Evolutionary conservation across 2,797 vertebrate species (phyloP).

Genomic region (Pseudochirops cupreus): DNA sequence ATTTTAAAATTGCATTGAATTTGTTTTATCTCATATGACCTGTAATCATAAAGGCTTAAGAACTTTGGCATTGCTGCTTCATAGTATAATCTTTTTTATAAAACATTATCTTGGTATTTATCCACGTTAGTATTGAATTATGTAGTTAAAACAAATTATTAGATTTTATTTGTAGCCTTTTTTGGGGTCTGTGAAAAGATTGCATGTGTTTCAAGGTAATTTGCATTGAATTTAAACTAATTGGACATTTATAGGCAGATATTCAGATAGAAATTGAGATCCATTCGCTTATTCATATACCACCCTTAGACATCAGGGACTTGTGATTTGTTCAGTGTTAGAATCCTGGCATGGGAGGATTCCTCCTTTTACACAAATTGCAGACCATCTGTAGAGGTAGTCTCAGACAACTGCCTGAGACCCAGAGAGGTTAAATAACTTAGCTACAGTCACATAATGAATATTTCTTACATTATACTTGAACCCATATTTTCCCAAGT

Average conservation of each 20-base stretch:
- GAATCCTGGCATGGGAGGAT: neutral
- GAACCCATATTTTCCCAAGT: neutral
- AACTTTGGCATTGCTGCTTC: neutral
- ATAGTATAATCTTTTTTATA: neutral
- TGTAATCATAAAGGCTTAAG: conserved; percentile 39
- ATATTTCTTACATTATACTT: neutral
- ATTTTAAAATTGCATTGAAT: conserved; percentile 46
- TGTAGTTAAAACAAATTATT: neutral
- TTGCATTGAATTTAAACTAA: neutral
- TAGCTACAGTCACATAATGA: neutral
- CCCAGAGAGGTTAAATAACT: neutral
- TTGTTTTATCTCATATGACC: conserved; percentile 11
- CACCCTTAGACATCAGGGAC: neutral
- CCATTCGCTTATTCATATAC: conserved; percentile 18
- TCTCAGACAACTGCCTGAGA: neutral
- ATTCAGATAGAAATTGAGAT: conserved; percentile 3
- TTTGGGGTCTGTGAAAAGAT: conserved; percentile 10
- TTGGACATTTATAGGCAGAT: conserved; percentile 14
- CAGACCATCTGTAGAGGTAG: neutral
- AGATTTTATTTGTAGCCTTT: conserved; percentile 15
- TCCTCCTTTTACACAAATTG: neutral
- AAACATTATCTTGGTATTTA: conserved; percentile 6
- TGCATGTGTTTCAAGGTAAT: conserved; percentile 11
- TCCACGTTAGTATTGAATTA: neutral
- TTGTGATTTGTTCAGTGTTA: neutral